Evolutionary conservation across 2,797 vertebrate genomes (phyloP).

Genomic region (Sebastes iracundus): DNA sequence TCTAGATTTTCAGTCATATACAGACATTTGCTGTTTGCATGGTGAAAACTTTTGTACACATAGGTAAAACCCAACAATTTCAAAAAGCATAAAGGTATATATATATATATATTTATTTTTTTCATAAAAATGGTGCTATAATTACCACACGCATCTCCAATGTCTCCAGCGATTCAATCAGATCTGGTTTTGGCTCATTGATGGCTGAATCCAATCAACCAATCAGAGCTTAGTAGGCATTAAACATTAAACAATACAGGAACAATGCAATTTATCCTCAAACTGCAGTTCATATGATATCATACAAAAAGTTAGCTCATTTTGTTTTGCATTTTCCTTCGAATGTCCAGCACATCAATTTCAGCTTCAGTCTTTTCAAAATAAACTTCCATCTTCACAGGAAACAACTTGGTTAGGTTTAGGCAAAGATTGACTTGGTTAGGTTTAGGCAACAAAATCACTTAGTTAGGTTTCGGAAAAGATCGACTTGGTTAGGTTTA

Average conservation of each 20-base stretch:
- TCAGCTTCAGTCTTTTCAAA: too few relatives aligned
- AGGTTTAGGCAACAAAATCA: too few relatives aligned
- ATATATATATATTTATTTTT: too few relatives aligned
- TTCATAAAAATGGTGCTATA: not conserved
- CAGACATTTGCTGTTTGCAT: not conserved
- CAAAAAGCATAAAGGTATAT: not conserved
- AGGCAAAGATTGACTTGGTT: too few relatives aligned
- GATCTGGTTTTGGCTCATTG: not conserved
- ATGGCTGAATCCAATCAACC: not conserved
- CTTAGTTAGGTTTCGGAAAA: too few relatives aligned
- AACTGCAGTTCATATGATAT: too few relatives aligned
- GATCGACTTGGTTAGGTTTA: too few relatives aligned
- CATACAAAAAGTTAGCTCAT: too few relatives aligned
- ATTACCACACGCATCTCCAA: not conserved
- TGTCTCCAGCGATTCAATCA: not conserved
- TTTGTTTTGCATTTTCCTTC: too few relatives aligned
- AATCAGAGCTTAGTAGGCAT: not conserved
- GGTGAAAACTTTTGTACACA: not conserved
- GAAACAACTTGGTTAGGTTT: too few relatives aligned
- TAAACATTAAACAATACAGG: not conserved
- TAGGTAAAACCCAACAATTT: not conserved
- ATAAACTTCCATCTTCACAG: rapidly evolving
- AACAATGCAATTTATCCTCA: not conserved
- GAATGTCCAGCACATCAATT: too few relatives aligned
- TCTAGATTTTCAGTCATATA: too few relatives aligned